Evolutionary conservation across 2,113 vertebrate species (phyloP).

Genomic region (Bettongia penicillata): DNA sequence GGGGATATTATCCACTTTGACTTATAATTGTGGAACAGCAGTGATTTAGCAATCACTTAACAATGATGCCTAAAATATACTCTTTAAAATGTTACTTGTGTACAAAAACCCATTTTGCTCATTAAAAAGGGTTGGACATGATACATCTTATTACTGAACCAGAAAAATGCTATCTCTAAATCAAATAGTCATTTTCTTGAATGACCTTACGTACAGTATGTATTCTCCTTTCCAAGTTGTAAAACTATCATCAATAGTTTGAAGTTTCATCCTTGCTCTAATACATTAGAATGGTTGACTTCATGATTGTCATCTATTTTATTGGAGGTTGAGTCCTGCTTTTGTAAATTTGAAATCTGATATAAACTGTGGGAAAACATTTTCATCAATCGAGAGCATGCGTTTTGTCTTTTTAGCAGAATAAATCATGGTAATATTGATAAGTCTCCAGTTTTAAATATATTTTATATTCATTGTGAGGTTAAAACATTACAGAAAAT

Average conservation of each 20-base stretch:
- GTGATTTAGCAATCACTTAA: not conserved
- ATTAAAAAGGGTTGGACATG: not conserved
- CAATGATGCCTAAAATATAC: not conserved
- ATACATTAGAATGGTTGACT: constrained; percentile 57
- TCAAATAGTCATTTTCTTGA: constrained; percentile 20
- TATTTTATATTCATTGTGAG: constrained; percentile 65
- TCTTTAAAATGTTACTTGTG: not conserved
- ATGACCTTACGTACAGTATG: constrained; percentile 22
- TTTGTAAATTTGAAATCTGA: constrained; percentile 57
- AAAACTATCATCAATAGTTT: constrained; percentile 50
- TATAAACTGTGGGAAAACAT: constrained; percentile 59
- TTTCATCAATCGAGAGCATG: constrained; percentile 45
- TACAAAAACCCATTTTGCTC: not conserved
- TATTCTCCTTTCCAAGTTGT: constrained; percentile 22
- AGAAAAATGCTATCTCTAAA: not conserved
- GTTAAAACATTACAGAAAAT: not conserved
- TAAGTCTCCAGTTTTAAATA: constrained; percentile 58
- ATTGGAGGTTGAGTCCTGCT: constrained; percentile 58
- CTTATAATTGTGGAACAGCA: constrained; percentile 1
- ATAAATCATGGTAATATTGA: not conserved
- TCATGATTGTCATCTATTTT: constrained; percentile 67
- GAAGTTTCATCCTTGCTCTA: constrained; percentile 2
- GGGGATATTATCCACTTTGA: not conserved
- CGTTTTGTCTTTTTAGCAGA: not conserved
- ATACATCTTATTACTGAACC: not conserved